A percentile compares a stretch with the other conserved stretches of the same genome.
phyloP scores from a whole-genome alignment of 2,888 invertebrate species.

The Ophraella communa region DNA sequence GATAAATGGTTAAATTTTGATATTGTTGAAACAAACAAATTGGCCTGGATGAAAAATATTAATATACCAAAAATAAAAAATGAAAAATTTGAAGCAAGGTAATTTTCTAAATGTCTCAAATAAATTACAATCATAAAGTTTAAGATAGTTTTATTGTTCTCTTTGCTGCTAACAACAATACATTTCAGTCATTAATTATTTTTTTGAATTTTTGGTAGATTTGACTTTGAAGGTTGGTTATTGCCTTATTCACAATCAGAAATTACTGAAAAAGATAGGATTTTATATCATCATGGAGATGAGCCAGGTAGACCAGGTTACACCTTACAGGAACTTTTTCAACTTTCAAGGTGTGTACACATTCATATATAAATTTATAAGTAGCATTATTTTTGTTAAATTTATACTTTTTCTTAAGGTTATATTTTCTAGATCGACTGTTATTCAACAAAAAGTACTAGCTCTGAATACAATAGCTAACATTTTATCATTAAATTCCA shows the following conservation, averaged over 20 bases:
- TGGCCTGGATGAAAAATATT: slow-evolving; percentile 85
- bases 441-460: slow-evolving; percentile 83
- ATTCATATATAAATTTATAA: no score
- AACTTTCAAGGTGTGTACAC: slow-evolving; percentile 68
- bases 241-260: slow-evolving; percentile 73
- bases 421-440: slow-evolving; percentile 67
- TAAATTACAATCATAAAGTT: no score
- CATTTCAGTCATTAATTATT: neutral
- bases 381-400: neutral
- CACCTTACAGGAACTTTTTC: slow-evolving; percentile 85
- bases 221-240: slow-evolving; percentile 82
- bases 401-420: no score
- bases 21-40: slow-evolving; percentile 82
- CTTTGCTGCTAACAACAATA: neutral
- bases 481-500: slow-evolving; percentile 73
- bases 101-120: no score
- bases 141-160: no score
- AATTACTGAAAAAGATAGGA: slow-evolving; percentile 67
- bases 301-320: slow-evolving; percentile 93
- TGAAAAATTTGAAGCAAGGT: slow-evolving; percentile 75
- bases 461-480: slow-evolving; percentile 83
- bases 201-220: slow-evolving; percentile 58
- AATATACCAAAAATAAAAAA: slow-evolving; percentile 65
- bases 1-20: slow-evolving; percentile 86
- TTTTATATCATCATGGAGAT: slow-evolving; percentile 90